Base-by-base conservation (phyloP, 2,797 vertebrate species). In the Miichthys miiuy region DNA sequence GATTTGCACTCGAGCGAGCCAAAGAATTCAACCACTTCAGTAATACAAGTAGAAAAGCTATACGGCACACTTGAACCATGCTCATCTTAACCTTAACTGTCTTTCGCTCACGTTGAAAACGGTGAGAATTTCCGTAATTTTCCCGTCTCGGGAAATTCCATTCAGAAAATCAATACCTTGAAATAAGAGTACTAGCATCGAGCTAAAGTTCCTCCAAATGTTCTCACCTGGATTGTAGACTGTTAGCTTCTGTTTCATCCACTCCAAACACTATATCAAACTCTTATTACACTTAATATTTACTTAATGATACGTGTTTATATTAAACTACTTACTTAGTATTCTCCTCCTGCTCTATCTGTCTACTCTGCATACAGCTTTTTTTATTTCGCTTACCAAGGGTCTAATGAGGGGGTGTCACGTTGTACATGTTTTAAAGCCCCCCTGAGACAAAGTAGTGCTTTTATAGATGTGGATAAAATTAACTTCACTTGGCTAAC, bases 11-110 rank as follows among this genome's bases (percentile, higher is more conserved):
- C 8, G 1, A 41, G 20, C 1, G 3, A 50, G 38, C 18, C 10
- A 46, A 68, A 65, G 13, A 72, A 63, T 51, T 52, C 21, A 76
- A 9, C 27, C 30, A 52, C 25, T 56, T 69, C 27, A 20, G 21
- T 8, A 7, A 18, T 2, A 16, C 17, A 20, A 54, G 6, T 12
- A 9, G 10, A 47, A 47, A 67, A 51, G 51, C 42, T 76, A 46
- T n/a, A 44, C 2, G 1, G 8, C n/a, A 64, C n/a, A 25, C 42
- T 56, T 51, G 25, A 42, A 57, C 47, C 30, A 48, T 2, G 1
- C 14, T 66, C 21, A 41, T 74, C 55, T 42, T 18, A 38, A 48
- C 48, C 23, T 46, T 48, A 41, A 54, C 3, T 0, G 3, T 47
- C 30, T 56, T 50, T 17, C 6, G 34, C 16, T 65, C 27, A 4